Evolutionary conservation across 2,113 vertebrate species (phyloP).

Genomic region (Rissa tridactyla): DNA sequence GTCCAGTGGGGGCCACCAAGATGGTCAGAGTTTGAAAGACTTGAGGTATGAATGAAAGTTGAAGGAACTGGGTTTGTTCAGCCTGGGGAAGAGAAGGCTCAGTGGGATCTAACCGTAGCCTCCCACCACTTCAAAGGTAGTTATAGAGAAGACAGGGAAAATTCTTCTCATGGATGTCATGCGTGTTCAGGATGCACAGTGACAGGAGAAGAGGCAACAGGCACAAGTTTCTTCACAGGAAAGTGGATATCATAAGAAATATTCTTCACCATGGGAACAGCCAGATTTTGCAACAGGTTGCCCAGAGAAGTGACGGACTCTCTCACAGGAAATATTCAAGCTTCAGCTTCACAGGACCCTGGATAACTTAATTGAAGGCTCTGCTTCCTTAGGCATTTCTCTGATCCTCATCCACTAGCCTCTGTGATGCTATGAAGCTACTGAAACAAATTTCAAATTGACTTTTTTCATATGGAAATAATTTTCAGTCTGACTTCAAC

Average conservation of each 20-base stretch:
- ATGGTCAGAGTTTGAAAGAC: not conserved
- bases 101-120: not conserved
- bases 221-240: not conserved
- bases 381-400: not conserved
- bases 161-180: not conserved
- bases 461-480: not conserved
- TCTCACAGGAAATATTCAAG: not conserved
- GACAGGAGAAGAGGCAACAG: not conserved
- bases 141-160: not conserved
- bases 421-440: not conserved
- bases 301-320: not conserved
- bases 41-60: not conserved
- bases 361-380: not conserved
- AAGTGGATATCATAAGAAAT: not conserved
- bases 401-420: not conserved
- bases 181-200: not conserved
- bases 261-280: not conserved
- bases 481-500: not conserved
- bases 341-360: not conserved
- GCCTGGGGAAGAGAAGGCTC: not conserved
- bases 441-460: not conserved
- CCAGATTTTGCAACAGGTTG: not conserved
- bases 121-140: not conserved
- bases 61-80: not conserved
- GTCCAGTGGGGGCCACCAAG: not conserved